These are phyloP conservation scores for Lasioglossum lativentre DNA, from an alignment of 2,888 invertebrate species.

Conservation along the genomic window DNA sequence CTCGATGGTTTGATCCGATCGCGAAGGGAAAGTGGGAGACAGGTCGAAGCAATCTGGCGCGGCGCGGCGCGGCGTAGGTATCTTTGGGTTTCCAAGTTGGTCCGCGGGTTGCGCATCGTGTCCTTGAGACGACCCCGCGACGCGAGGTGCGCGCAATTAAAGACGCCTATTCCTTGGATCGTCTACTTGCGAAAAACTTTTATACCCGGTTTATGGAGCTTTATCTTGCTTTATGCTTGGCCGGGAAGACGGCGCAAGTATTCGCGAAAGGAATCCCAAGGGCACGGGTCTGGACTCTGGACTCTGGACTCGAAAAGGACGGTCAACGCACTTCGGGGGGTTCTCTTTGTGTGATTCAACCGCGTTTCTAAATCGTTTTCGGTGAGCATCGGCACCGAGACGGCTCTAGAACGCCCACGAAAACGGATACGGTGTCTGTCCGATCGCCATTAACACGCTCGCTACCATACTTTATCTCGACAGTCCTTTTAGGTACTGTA, in stretches of 20 bases:
- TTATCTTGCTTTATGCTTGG: constrained; percentile 64
- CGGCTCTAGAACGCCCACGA: constrained; percentile 51
- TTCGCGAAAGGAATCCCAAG: constrained; percentile 72
- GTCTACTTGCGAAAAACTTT: constrained; percentile 42
- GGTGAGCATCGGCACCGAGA: constrained; percentile 26
- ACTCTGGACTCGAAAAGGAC: constrained; percentile 70
- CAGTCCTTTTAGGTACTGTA: background rate
- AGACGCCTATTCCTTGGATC: constrained; percentile 43
- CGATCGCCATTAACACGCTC: background rate
- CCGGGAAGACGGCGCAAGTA: constrained; percentile 44
- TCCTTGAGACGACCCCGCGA: constrained; percentile 30
- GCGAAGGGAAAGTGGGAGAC: background rate
- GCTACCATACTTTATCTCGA: background rate
- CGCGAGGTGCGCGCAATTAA: constrained; percentile 40
- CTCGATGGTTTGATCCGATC: background rate
- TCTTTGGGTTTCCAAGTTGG: background rate
- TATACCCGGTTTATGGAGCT: constrained; percentile 57
- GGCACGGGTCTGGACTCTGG: constrained; percentile 52
- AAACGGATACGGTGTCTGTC: background rate
- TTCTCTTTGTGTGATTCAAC: constrained; percentile 67
- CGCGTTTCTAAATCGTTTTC: constrained; percentile 69
- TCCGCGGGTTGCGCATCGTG: background rate
- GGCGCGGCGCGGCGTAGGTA: background rate
- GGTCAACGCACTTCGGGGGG: constrained; percentile 68
- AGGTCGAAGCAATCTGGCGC: background rate